These are phyloP conservation scores for Amyelois transitella DNA, from an alignment of 1,140 invertebrate species.

Conservation along the genomic window DNA sequence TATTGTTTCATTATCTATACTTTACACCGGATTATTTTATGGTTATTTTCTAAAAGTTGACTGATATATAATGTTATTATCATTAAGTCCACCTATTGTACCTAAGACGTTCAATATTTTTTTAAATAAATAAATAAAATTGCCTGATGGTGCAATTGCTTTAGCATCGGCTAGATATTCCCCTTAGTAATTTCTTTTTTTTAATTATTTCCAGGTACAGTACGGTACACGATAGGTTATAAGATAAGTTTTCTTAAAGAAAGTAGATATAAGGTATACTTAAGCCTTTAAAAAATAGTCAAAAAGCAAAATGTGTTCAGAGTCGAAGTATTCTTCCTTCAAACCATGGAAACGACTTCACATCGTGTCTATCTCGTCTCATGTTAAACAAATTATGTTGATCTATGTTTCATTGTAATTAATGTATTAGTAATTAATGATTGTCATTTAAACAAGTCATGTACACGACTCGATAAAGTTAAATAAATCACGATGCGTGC, in stretches of 20 bases:
- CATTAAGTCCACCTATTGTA: too few relatives aligned
- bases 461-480: not conserved
- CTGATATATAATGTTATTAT: not conserved
- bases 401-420: not conserved
- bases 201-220: not conserved
- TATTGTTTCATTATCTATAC: too few relatives aligned
- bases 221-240: not conserved
- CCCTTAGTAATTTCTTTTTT: not conserved
- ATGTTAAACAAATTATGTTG: too few relatives aligned
- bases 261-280: not conserved
- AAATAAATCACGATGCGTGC: not conserved
- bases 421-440: not conserved
- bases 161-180: not conserved
- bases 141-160: not conserved
- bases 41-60: too few relatives aligned
- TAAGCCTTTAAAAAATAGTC: not conserved
- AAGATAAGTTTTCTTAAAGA: not conserved
- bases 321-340: too few relatives aligned
- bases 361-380: too few relatives aligned
- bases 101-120: not conserved
- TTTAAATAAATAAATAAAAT: not conserved
- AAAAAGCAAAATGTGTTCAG: too few relatives aligned
- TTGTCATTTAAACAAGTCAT: not conserved
- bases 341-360: too few relatives aligned
- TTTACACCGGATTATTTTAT: too few relatives aligned